Evolutionary conservation across 2,113 vertebrate species (phyloP), one percentile per base, ranked within the genome.

Genomic region (Pagrus major): DNA sequence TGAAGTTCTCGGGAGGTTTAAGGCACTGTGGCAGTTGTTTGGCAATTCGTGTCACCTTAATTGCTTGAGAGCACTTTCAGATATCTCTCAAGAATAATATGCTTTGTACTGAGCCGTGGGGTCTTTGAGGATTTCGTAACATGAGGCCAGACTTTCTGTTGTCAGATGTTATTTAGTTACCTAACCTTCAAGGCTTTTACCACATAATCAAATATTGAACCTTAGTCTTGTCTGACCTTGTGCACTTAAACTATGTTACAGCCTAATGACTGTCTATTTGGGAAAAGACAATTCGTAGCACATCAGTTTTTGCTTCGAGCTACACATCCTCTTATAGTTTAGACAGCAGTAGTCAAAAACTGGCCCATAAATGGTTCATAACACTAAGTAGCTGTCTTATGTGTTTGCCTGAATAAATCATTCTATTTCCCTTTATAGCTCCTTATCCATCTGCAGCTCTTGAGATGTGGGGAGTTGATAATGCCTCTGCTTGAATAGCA

Each of bases 131-230:
- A 68, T 91, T 88, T 85, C 23, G 78, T 77, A 91, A 85, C 10
- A 58, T 46, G 70, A 71, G 80, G 69, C 23, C 35, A 33, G 70
- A 80, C 74, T 81, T 74, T 81, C 27, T 65, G 77, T 78, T 84
- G 76, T 86, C 76, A 77, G 61, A 71, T 80, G 84, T 87, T 87
- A 89, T 85, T 88, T 80, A 85, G 89, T 88, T 87, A 81, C 76
- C 86, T 83, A 82, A 90, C 87, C 90, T 92, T 84, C 87, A 74
- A 90, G 92, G 90, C 89, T 82, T 81, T 78, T 42, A 33, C 80
- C 58, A 66, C 82, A 73, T 84, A 87, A 91, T 93, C 88, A 93
- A 91, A 93, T 91, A 91, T 91, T 91, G 91, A 91, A 91, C 86
- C 87, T 82, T 78, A 41, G 83, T 87, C 91, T 80, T 27, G 71